phyloP scores from a whole-genome alignment of 2,888 invertebrate genomes.

The Prosopocoilus inquinatus region DNA sequence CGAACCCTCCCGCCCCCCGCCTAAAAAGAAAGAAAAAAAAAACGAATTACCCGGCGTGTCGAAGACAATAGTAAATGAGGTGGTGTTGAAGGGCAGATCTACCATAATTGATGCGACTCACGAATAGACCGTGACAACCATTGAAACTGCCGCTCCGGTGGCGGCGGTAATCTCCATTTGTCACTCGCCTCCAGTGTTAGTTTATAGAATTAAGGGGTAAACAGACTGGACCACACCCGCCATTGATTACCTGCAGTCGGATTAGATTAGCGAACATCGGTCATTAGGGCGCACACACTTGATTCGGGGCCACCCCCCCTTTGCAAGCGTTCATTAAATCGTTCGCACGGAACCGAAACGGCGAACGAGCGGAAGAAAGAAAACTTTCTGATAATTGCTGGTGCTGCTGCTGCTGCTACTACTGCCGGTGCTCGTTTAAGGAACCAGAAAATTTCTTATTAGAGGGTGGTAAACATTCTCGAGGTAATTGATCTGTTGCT shows the following conservation, averaged over 20 bases:
- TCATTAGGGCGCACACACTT: slow-evolving; percentile 12
- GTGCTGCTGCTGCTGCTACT: too few species aligned
- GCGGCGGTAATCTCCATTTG: slow-evolving; percentile 31
- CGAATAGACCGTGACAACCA: slow-evolving; percentile 28
- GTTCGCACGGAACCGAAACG: too few species aligned
- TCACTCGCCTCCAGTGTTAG: slow-evolving; percentile 30
- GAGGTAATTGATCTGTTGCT: too few species aligned
- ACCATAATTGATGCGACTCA: slow-evolving; percentile 24
- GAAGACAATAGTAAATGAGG: slow-evolving; percentile 18
- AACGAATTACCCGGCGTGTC: too few species aligned
- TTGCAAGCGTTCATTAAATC: too few species aligned
- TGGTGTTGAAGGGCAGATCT: slow-evolving; percentile 7
- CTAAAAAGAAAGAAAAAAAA: too few species aligned
- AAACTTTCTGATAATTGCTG: too few species aligned
- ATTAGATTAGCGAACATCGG: slow-evolving; percentile 22
- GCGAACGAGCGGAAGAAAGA: too few species aligned
- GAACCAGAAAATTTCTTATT: too few species aligned
- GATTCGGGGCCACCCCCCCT: slow-evolving; percentile 6
- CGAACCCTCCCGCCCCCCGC: too few species aligned
- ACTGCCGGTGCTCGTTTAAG: too few species aligned
- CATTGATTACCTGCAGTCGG: slow-evolving; percentile 26
- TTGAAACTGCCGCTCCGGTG: slow-evolving; percentile 21
- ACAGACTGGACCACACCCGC: slow-evolving; percentile 15
- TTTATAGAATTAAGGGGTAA: slow-evolving; percentile 30
- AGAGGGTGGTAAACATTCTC: too few species aligned